These are phyloP conservation scores for Monodelphis domestica DNA, from an alignment of 2,797 vertebrate species.

Conservation along the genomic window DNA sequence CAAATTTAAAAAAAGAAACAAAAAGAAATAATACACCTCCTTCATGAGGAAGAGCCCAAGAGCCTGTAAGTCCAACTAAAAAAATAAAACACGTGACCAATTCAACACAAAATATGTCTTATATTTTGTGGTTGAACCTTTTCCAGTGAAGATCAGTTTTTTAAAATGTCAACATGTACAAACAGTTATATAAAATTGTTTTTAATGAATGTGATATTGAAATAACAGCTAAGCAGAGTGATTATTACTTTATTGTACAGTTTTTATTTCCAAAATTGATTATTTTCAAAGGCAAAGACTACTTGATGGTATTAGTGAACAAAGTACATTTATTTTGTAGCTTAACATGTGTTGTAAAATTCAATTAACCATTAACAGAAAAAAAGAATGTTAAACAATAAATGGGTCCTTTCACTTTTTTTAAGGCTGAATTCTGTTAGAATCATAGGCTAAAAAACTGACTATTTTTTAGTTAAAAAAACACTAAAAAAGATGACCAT, in stretches of 20 bases:
- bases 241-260: conserved; percentile 54
- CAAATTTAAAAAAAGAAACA: not conserved
- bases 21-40: not conserved
- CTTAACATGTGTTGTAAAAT: conserved; percentile 56
- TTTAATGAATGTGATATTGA: conserved; percentile 76
- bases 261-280: conserved; percentile 51
- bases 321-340: conserved; percentile 40
- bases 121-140: not conserved
- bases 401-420: conserved; percentile 28
- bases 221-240: conserved; percentile 62
- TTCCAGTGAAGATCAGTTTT: conserved; percentile 4
- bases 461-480: no score
- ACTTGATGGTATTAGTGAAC: conserved; percentile 30
- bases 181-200: conserved; percentile 63
- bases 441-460: conserved; percentile 40
- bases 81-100: not conserved
- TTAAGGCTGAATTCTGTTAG: conserved; percentile 35
- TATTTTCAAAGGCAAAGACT: conserved; percentile 9
- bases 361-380: conserved; percentile 55
- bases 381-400: conserved; percentile 52
- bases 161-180: conserved; percentile 37
- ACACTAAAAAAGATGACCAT: no score
- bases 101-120: not conserved
- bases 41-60: not conserved
- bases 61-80: not conserved